Conservation (phyloP, 2,113 vertebrate genomes). For the Pelodiscus sinensis region DNA sequence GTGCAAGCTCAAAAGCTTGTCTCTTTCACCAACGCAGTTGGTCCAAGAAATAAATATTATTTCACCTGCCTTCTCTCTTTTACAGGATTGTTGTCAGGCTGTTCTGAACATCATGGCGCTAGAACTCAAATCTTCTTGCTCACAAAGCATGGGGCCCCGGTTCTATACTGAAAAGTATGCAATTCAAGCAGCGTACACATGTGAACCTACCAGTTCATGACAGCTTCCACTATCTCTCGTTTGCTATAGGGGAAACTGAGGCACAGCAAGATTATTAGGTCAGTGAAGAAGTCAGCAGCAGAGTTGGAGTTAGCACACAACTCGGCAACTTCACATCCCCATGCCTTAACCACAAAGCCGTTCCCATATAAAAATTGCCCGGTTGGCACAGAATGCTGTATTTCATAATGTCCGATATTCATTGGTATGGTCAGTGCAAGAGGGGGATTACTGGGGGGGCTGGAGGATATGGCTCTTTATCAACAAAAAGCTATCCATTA, state of each 20-base stretch:
- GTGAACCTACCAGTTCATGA: not conserved
- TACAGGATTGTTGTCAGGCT: not conserved
- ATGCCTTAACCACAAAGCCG: not conserved
- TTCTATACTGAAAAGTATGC: not conserved
- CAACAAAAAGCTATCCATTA: no score
- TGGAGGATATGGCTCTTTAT: conserved; percentile 45
- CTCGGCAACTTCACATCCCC: not conserved
- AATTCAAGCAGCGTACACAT: not conserved
- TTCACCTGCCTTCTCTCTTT: not conserved
- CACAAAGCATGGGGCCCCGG: not conserved
- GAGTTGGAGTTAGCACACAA: not conserved
- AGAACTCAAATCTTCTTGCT: not conserved
- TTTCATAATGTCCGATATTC: not conserved
- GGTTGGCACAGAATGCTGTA: not conserved
- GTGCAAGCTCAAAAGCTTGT: not conserved
- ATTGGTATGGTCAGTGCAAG: not conserved
- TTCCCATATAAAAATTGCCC: not conserved
- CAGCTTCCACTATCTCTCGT: not conserved
- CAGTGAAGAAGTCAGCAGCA: not conserved
- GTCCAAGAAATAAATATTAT: not conserved
- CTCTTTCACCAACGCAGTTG: not conserved
- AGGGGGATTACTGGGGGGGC: conserved; percentile 34
- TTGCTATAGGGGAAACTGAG: not conserved
- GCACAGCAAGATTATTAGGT: not conserved
- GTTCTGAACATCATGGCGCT: not conserved